Evolutionary conservation across 2,113 vertebrate species (phyloP).

Genomic region (Asarcornis scutulata): DNA sequence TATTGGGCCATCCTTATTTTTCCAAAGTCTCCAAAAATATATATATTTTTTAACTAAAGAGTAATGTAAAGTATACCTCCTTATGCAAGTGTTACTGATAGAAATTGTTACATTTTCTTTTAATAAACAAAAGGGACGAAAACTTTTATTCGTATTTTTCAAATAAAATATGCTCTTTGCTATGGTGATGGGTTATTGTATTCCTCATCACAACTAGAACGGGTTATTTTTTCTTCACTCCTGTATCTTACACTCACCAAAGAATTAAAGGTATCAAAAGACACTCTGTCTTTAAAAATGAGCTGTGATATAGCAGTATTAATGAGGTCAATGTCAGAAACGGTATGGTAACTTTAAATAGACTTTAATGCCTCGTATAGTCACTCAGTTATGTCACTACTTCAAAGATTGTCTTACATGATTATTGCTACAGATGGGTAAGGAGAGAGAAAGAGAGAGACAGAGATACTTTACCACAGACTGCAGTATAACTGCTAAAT

Average conservation of each 20-base stretch:
- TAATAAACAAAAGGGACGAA: constrained; percentile 66
- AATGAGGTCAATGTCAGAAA: neutral
- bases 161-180: constrained; percentile 58
- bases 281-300: neutral
- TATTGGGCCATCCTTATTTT: constrained; percentile 64
- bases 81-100: constrained; percentile 64
- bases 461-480: neutral
- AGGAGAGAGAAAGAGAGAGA: neutral
- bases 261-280: neutral
- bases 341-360: fast-evolving
- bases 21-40: constrained; percentile 65
- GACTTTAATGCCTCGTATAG: neutral
- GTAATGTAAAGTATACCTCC: constrained; percentile 67
- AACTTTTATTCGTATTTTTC: constrained; percentile 53
- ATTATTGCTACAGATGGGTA: neutral
- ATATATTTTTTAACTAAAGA: constrained; percentile 65
- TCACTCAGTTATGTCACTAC: neutral
- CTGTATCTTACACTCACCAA: neutral
- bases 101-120: constrained; percentile 59
- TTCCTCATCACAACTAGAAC: constrained; percentile 28
- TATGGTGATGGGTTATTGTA: constrained; percentile 20
- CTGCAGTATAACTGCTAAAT: neutral
- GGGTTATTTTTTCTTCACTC: neutral
- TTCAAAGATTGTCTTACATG: neutral
- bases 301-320: neutral